Evolutionary conservation across 2,797 vertebrate genomes (phyloP), one percentile per base, ranked within the genome.

Genomic region (Acipenser oxyrinchus): DNA sequence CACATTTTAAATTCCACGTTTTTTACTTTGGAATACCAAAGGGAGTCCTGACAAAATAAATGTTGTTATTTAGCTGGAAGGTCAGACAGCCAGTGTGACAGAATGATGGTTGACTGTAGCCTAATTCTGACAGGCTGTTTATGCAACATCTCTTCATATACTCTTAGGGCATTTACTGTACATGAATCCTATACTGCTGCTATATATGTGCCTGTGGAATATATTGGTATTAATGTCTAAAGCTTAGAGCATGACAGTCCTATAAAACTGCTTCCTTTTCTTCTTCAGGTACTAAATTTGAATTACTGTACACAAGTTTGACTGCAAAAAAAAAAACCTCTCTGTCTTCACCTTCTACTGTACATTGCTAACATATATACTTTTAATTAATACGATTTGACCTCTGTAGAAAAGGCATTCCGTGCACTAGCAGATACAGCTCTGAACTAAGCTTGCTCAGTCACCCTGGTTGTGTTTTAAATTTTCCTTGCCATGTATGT

Each of bases 61-160:
- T 48, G 10, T 23, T 23, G 6, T 60, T 23, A 9, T 48, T 48
- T 62, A 12, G 10, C 37, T 37, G n/a, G 48, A 37, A 37, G 60
- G 18, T 10, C 6, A 37, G 18, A 18, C 7, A 48, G 6, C 6
- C 23, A 7, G 60, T 6, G 60, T 8, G 6, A 37, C 7, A 7
- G 11, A 6, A 9, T 55, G 53, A 55, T 10, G 18, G 7, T 3
- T 15, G 60, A 48, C 18, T 62, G 18, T 18, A 62, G 60, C 60
- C 60, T 48, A 37, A 62, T 15, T 62, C 48, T 48, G 55, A 58
- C 55, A 58, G 15, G 55, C 12, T 58, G 55, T 58, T 58, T 53
- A 9, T 58, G 55, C 15, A 11, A 11, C 12, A 13, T 58, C 55
- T 13, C 12, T n/a, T 13, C 55, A 1, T 58, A 2, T 58, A 11